These are phyloP conservation scores for Amphiduros pacificus DNA, from an alignment of 2,888 invertebrate species.

Conservation along the genomic window DNA sequence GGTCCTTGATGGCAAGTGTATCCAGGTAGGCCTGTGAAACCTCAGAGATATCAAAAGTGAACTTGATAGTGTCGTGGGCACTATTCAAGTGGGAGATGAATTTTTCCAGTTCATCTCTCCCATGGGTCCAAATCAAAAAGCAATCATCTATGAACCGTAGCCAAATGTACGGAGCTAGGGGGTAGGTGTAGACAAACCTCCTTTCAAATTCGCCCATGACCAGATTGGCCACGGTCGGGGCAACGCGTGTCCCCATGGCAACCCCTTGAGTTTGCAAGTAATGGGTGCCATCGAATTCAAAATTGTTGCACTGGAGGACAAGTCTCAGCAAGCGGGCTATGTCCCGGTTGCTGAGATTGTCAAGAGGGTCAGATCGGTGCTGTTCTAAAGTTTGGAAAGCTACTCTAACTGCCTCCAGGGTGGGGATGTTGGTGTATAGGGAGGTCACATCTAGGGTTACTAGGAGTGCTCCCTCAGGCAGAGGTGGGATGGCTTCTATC, in stretches of 20 bases:
- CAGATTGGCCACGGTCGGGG: constrained; percentile 2
- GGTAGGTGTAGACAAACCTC: not conserved
- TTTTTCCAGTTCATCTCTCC: not conserved
- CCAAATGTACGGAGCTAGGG: not conserved
- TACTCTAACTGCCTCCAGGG: too few species aligned
- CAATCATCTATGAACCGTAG: constrained; percentile 6
- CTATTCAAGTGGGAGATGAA: constrained; percentile 5
- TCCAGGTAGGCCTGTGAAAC: not conserved
- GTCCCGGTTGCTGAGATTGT: not conserved
- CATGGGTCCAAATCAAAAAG: not conserved
- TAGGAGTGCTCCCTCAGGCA: not conserved
- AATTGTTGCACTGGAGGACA: constrained; percentile 3
- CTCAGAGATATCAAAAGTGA: not conserved
- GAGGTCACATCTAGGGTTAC: not conserved
- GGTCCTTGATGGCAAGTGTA: not conserved
- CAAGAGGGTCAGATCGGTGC: too few species aligned
- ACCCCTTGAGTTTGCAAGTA: not conserved
- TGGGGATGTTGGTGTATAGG: constrained; percentile 13
- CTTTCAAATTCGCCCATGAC: constrained; percentile 3
- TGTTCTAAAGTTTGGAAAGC: too few species aligned
- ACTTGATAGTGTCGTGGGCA: not conserved
- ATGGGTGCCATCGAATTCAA: constrained; percentile 5
- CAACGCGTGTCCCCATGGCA: constrained; percentile 10
- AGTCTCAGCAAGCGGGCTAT: not conserved
- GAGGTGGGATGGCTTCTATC: not conserved